Conservation (phyloP, 2,888 invertebrate genomes). For the Xestia rhomboidea region DNA sequence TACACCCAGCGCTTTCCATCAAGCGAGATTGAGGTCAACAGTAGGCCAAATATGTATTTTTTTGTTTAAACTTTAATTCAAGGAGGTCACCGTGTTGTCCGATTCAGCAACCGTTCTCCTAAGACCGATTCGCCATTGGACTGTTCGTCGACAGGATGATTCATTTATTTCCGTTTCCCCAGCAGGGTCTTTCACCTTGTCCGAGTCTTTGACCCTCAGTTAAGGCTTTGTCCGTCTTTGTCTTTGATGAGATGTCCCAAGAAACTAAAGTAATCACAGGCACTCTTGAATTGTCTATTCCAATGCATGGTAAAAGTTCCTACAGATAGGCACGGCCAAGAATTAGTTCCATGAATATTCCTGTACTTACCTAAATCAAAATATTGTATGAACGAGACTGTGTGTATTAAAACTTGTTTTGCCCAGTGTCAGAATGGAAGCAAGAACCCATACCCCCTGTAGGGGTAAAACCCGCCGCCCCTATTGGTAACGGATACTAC, state of each 20-base stretch:
- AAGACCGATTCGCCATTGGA: too few relatives aligned
- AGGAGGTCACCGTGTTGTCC: not conserved
- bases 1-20: too few relatives aligned
- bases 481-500: conserved; percentile 36
- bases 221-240: not conserved
- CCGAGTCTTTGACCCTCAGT: not conserved
- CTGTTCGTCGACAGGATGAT: too few relatives aligned
- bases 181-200: too few relatives aligned
- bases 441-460: conserved; percentile 16
- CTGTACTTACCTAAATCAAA: too few relatives aligned
- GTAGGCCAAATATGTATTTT: not conserved
- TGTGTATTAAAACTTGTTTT: not conserved
- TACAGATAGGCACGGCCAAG: not conserved
- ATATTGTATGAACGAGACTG: not conserved
- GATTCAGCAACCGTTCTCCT: too few relatives aligned
- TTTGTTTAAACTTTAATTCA: not conserved
- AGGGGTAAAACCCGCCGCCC: conserved; percentile 7
- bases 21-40: not conserved
- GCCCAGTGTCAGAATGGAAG: conserved; percentile 49
- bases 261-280: not conserved
- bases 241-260: not conserved
- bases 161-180: too few relatives aligned
- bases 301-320: not conserved
- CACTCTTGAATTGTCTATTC: not conserved
- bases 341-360: not conserved